Percentiles rank a stretch among this genome's conserved stretches.
Evolutionary conservation across 2,113 vertebrate species (phyloP).

Genomic region (Muntiacus reevesi): DNA sequence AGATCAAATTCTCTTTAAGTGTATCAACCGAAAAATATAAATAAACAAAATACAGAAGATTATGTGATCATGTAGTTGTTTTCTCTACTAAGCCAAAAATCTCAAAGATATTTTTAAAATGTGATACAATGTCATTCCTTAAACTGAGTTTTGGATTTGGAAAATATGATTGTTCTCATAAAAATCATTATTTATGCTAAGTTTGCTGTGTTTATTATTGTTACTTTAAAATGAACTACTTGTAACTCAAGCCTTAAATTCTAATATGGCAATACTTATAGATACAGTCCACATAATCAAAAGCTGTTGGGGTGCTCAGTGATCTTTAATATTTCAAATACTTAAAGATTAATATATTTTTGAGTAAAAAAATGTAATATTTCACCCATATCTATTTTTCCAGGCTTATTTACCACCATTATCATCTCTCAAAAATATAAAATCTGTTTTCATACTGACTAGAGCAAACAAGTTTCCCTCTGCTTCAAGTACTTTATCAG

Average conservation of each 20-base stretch:
- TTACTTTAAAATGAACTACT: background rate
- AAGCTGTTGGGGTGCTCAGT: background rate
- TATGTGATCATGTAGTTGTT: background rate
- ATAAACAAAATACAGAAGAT: background rate
- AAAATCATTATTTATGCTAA: background rate
- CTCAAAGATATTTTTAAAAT: background rate
- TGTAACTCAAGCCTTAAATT: background rate
- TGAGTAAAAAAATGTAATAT: background rate
- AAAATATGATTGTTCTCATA: background rate
- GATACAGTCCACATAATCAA: background rate
- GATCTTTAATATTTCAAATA: background rate
- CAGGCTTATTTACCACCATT: background rate
- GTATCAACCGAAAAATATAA: background rate
- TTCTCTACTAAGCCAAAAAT: background rate
- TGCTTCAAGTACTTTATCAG: background rate
- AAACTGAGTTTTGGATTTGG: background rate
- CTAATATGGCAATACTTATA: background rate
- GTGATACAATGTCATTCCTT: background rate
- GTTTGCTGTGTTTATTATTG: background rate
- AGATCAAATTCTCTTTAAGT: background rate
- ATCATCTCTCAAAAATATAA: background rate
- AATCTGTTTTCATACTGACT: background rate
- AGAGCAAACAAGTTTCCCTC: background rate
- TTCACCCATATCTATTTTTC: background rate
- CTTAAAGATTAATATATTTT: background rate